Percentiles rank a stretch among this genome's conserved stretches.
Evolutionary conservation across 2,113 vertebrate species (phyloP).

Genomic region (Semicossyphus pulcher): DNA sequence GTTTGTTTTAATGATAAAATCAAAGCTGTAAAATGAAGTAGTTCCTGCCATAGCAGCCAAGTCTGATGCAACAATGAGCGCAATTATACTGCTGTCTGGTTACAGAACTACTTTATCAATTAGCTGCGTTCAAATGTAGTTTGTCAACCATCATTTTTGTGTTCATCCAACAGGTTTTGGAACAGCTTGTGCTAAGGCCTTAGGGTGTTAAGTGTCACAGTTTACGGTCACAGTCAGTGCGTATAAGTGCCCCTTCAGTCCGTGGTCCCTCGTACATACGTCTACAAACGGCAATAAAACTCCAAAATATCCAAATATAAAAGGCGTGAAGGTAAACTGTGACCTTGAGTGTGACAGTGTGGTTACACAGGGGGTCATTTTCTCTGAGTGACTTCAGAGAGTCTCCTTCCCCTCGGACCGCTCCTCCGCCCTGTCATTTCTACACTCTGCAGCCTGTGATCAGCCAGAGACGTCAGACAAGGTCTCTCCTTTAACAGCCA

Average conservation of each 20-base stretch:
- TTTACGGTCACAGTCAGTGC: background rate
- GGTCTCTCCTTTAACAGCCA: conserved; percentile 53
- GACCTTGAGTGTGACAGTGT: conserved; percentile 34
- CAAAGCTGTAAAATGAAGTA: background rate
- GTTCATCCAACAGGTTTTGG: background rate
- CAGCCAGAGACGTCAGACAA: conserved; percentile 52
- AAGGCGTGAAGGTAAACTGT: conserved; percentile 10
- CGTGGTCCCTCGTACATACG: fast-evolving
- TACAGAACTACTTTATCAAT: too few relatives aligned
- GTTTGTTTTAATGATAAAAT: background rate
- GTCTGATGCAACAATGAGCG: background rate
- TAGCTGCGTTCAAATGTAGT: background rate
- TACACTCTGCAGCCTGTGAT: conserved; percentile 66
- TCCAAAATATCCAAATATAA: conserved; percentile 10
- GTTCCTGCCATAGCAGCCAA: background rate
- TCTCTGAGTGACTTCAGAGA: conserved; percentile 59
- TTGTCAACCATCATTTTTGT: background rate
- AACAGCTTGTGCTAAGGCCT: too few relatives aligned
- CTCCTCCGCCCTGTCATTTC: conserved; percentile 69
- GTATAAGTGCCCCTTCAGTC: background rate
- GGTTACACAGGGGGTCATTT: conserved; percentile 52
- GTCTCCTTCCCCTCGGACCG: conserved; percentile 43
- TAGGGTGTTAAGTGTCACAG: background rate
- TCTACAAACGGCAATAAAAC: background rate
- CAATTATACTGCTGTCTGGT: background rate